Evolutionary conservation across 1,140 invertebrate species (phyloP), one percentile per base, ranked within the genome.

Genomic region (Heliconius himera): DNA sequence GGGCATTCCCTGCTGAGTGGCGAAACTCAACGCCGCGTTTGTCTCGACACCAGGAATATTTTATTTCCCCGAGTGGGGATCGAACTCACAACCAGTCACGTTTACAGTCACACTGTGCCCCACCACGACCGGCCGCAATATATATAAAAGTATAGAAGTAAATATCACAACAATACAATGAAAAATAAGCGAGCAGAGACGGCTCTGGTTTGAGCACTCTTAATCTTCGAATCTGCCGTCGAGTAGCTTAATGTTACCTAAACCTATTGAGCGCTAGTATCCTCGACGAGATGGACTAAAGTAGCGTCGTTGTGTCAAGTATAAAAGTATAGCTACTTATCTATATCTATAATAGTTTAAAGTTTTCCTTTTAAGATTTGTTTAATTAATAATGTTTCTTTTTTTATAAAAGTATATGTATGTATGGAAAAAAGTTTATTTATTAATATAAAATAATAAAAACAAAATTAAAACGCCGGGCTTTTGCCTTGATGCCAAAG

Each of bases 171-270:
- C 2, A 11, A 26, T 22, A 66, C 26, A 66, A 66, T 13, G 60
- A 66, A 66, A 66, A 66, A 66, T 66, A 29, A 26, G 26, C 60
- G 5, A 66, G 26, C 1, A 6, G 4, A 66, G 9, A 16, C 22
- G 22, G 11, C 26, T 16, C 26, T 26, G 60, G 26, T 66, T 29
- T 66, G 60, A 66, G 60, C 13, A 29, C 60, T 66, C 60, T 66
- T 66, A 66, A 66, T 66, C 60, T 66, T 66, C 60, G 60, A 66
- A 66, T 66, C 60, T 66, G 60, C 60, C 60, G 60, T 66, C 60
- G 16, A 66, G 60, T 66, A 66, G 60, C 60, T 29, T 66, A 66
- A 66, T 66, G 60, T 66, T 29, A 66, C 60, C 60, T 66, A 29
- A 66, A 66, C 4, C 60, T 66, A 66, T 66, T 66, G 60, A 66